phyloP scores from a whole-genome alignment of 2,797 vertebrate species.

The Eulemur rubriventer region DNA sequence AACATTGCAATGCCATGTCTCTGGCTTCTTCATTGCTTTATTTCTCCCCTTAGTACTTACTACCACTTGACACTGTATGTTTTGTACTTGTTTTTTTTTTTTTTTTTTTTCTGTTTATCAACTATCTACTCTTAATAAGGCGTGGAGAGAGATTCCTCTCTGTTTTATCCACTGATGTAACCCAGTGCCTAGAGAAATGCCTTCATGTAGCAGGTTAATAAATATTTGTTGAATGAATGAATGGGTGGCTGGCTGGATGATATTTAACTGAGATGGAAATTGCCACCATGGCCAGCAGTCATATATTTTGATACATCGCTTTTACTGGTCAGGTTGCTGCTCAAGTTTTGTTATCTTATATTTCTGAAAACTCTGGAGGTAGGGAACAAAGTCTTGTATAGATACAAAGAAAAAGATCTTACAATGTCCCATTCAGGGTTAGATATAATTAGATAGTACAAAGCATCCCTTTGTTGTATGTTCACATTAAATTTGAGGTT shows the following conservation, averaged over 20 bases:
- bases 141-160: neutral
- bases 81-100: neutral
- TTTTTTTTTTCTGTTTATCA: neutral
- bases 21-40: neutral
- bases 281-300: neutral
- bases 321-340: neutral
- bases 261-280: neutral
- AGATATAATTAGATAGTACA: neutral
- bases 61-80: neutral
- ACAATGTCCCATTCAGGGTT: neutral
- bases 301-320: neutral
- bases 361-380: neutral
- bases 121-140: neutral
- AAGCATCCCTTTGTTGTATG: neutral
- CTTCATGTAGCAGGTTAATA: neutral
- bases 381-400: neutral
- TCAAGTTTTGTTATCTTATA: neutral
- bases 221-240: neutral
- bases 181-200: neutral
- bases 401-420: neutral
- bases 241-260: neutral
- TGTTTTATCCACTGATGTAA: neutral
- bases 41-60: neutral
- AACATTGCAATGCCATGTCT: neutral
- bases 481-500: neutral